Conservation (phyloP, 1,140 invertebrate genomes). For the Thaumetopoea pityocampa region DNA sequence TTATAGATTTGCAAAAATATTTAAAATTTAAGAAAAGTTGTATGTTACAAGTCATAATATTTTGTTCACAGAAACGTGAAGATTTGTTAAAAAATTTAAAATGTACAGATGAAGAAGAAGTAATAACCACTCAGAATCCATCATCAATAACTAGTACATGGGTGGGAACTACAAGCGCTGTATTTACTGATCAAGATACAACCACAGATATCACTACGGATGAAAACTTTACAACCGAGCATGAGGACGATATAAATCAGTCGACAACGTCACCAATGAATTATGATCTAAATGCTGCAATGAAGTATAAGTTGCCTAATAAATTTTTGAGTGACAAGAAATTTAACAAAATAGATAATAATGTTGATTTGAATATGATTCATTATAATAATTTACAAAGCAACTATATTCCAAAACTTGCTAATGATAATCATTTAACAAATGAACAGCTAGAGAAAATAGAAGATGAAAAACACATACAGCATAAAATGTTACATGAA, state of each 20-base stretch:
- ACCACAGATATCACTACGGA: conserved; percentile 41
- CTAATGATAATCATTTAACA: conserved; percentile 31
- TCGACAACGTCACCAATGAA: conserved; percentile 25
- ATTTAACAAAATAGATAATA: conserved; percentile 33
- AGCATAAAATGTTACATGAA: conserved; percentile 60
- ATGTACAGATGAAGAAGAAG: conserved; percentile 57
- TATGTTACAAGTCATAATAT: neutral
- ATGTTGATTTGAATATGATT: conserved; percentile 33
- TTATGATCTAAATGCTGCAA: conserved; percentile 14
- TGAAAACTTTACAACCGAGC: conserved; percentile 43
- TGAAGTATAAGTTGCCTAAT: conserved; percentile 15
- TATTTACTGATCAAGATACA: conserved; percentile 40
- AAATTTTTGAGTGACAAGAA: conserved; percentile 24
- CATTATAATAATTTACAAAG: conserved; percentile 49
- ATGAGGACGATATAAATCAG: conserved; percentile 39
- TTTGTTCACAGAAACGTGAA: conserved; percentile 62
- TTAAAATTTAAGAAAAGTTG: no score
- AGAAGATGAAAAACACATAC: conserved; percentile 55
- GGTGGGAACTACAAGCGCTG: conserved; percentile 33
- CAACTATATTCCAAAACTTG: conserved; percentile 48
- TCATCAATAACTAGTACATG: conserved; percentile 28
- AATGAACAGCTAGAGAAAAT: conserved; percentile 44
- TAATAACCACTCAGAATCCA: conserved; percentile 24
- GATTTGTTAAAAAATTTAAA: conserved; percentile 63
- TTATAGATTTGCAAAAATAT: no score